Conservation (phyloP, 2,113 vertebrate genomes). For the Brachyhypopomus occidentalis region DNA sequence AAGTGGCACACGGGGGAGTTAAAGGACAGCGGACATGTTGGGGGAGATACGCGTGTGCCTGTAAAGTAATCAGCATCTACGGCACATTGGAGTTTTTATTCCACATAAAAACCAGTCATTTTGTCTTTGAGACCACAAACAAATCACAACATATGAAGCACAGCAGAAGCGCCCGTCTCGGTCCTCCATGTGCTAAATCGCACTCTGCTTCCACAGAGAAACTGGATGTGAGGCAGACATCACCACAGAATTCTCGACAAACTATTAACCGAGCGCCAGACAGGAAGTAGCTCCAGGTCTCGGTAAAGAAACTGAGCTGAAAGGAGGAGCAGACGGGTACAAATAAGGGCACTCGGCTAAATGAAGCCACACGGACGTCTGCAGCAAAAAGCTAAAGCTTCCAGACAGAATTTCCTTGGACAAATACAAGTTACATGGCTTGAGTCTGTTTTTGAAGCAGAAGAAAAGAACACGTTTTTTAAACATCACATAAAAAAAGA, state of each 20-base stretch:
- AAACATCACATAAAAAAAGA: not conserved
- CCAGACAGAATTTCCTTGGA: not conserved
- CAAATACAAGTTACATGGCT: not conserved
- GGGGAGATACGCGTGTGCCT: too few relatives aligned
- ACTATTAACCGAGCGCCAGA: not conserved
- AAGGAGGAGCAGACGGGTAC: constrained; percentile 14
- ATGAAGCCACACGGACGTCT: constrained; percentile 1
- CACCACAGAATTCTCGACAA: not conserved
- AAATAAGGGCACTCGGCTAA: constrained; percentile 23
- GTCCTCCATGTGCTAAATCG: not conserved
- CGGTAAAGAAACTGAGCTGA: not conserved
- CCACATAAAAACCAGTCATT: not conserved
- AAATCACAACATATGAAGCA: not conserved
- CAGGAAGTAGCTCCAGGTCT: constrained; percentile 8
- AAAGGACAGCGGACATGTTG: too few relatives aligned
- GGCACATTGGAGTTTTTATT: too few relatives aligned
- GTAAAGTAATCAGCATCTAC: too few relatives aligned
- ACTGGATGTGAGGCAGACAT: not conserved
- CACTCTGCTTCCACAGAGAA: not conserved
- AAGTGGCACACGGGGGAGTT: too few relatives aligned
- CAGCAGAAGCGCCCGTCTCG: not conserved
- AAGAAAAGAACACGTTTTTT: not conserved
- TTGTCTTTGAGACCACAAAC: not conserved
- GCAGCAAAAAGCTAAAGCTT: constrained; percentile 2
- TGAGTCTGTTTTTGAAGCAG: not conserved